phyloP scores from a whole-genome alignment of 2,888 invertebrate genomes.

The Sesia apiformis region DNA sequence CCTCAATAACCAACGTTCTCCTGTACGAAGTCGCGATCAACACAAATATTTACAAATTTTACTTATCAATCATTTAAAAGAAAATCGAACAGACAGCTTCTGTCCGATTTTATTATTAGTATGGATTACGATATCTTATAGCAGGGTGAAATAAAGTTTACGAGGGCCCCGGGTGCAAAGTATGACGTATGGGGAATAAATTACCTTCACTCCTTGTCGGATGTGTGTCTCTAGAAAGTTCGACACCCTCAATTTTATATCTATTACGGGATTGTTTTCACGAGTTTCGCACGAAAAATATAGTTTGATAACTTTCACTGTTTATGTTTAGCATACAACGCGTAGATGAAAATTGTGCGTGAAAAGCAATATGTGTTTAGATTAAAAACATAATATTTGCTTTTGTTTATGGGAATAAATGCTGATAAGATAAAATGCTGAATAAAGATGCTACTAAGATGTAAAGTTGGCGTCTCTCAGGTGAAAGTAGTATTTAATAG shows the following conservation, averaged over 20 bases:
- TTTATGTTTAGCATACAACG: constrained; percentile 6
- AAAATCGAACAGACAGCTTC: no score
- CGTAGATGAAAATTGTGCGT: neutral
- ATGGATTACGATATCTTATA: constrained; percentile 20
- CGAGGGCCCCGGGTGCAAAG: constrained; percentile 22
- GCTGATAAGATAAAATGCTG: no score
- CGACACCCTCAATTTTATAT: constrained; percentile 17
- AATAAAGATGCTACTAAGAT: no score
- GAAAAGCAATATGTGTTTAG: no score
- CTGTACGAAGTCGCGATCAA: no score
- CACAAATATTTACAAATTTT: no score
- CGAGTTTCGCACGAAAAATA: constrained; percentile 22
- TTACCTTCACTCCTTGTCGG: constrained; percentile 35
- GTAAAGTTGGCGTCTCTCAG: no score
- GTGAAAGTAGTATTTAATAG: no score
- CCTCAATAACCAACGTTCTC: no score
- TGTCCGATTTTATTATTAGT: constrained; percentile 2
- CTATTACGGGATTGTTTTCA: constrained; percentile 30
- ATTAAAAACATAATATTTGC: no score
- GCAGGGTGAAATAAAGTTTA: constrained; percentile 23
- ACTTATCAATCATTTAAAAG: no score
- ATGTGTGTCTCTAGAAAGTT: constrained; percentile 25
- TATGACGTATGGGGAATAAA: constrained; percentile 48
- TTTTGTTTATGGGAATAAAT: no score
- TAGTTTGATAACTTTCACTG: constrained; percentile 31